A percentile compares a stretch with the other conserved stretches of the same genome.
Evolutionary conservation across 1,140 invertebrate genomes (phyloP).

Genomic region (Saccostrea cuccullata): DNA sequence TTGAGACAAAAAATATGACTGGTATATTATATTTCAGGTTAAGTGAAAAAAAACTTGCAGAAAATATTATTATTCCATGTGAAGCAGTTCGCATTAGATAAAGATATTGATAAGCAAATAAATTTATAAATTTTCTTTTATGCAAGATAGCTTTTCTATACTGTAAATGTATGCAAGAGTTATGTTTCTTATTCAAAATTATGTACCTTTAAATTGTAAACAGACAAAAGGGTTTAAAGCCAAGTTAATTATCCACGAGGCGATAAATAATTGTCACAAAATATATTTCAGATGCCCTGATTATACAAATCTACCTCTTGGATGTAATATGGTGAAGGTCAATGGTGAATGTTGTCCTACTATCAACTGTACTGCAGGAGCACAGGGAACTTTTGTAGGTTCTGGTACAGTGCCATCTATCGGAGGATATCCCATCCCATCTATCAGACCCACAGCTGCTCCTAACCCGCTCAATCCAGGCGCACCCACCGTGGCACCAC

Average conservation of each 20-base stretch:
- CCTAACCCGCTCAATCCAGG: conserved; percentile 34
- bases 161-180: too few species aligned
- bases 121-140: too few species aligned
- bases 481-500: conserved; percentile 22
- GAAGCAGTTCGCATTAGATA: too few species aligned
- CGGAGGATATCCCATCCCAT: conserved; percentile 54
- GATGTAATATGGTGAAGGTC: conserved; percentile 61
- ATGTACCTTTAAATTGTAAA: too few species aligned
- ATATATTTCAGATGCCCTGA: conserved; percentile 64
- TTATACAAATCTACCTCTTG: conserved; percentile 66
- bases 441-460: conserved; percentile 41
- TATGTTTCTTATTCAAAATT: too few species aligned
- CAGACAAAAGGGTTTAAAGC: too few species aligned
- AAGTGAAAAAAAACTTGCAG: too few species aligned
- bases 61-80: too few species aligned
- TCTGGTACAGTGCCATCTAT: conserved; percentile 60
- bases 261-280: background rate
- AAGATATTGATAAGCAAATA: too few species aligned
- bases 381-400: conserved; percentile 60
- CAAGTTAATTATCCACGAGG: background rate
- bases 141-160: too few species aligned
- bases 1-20: too few species aligned
- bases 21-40: too few species aligned
- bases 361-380: conserved; percentile 60
- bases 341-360: conserved; percentile 67